These are phyloP conservation scores for Rhyzopertha dominica DNA, from an alignment of 1,140 invertebrate species.

Conservation along the genomic window DNA sequence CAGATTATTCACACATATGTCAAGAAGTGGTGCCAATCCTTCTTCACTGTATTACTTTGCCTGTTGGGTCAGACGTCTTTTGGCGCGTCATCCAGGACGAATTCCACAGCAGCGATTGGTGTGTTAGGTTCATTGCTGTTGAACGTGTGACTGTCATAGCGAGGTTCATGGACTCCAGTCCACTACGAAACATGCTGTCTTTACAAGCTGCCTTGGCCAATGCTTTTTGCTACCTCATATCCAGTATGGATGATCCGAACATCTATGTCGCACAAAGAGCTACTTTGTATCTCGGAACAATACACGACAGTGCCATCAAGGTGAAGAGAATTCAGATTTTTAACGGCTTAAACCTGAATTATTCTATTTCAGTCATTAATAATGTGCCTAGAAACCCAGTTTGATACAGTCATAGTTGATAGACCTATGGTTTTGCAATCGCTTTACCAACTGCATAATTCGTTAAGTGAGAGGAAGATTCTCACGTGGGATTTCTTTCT, in stretches of 20 bases:
- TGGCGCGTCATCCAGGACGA: constrained; percentile 91
- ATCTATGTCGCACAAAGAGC: constrained; percentile 91
- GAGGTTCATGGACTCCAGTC: constrained; percentile 85
- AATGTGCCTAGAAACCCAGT: constrained; percentile 86
- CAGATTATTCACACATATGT: constrained; percentile 89
- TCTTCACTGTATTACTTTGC: constrained; percentile 89
- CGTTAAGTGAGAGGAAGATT: constrained; percentile 83
- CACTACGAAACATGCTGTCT: constrained; percentile 73
- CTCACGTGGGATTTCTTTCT: constrained; percentile 98
- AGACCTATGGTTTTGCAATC: constrained; percentile 96
- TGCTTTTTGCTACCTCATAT: constrained; percentile 94
- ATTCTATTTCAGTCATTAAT: constrained; percentile 63
- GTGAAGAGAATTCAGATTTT: constrained; percentile 45
- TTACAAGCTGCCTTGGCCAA: constrained; percentile 93
- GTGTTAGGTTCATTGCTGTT: constrained; percentile 85
- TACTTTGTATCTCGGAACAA: constrained; percentile 87
- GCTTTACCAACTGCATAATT: constrained; percentile 90
- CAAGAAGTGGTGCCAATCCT: constrained; percentile 85
- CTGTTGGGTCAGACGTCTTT: constrained; percentile 88
- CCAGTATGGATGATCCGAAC: constrained; percentile 93
- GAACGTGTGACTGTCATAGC: constrained; percentile 90
- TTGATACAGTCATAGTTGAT: constrained; percentile 92
- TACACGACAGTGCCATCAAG: constrained; percentile 80
- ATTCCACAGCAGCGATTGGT: constrained; percentile 88
- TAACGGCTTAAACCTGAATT: not conserved